These are phyloP conservation scores for Pygoscelis antarcticus DNA, from an alignment of 2,113 vertebrate species.

Conservation along the genomic window DNA sequence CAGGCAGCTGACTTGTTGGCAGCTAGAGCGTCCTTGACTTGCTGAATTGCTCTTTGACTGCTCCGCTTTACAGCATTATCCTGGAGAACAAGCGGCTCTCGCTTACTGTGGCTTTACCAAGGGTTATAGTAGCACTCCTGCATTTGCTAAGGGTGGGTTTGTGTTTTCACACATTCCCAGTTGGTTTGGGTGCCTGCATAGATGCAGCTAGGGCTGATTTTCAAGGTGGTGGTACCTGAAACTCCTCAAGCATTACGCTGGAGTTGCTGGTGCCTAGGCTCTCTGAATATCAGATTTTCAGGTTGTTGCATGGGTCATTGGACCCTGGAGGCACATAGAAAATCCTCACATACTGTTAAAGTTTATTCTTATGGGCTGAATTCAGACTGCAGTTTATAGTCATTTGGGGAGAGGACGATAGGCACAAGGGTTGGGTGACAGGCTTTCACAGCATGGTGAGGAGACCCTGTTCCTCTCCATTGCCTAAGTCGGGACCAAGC, in stretches of 20 bases:
- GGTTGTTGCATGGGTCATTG: not conserved
- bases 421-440: not conserved
- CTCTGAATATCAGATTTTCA: not conserved
- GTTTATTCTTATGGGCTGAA: not conserved
- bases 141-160: not conserved
- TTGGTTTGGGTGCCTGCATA: not conserved
- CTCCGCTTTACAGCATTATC: not conserved
- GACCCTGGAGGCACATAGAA: not conserved
- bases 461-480: not conserved
- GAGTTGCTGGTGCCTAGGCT: not conserved
- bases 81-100: not conserved
- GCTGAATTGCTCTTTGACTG: not conserved
- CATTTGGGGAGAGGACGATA: not conserved
- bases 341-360: not conserved
- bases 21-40: not conserved
- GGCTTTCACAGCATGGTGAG: not conserved
- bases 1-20: not conserved
- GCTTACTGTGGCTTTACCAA: not conserved
- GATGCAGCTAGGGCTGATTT: not conserved
- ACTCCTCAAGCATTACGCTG: not conserved
- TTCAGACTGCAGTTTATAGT: not conserved
- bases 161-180: not conserved
- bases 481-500: not conserved
- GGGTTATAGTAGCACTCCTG: not conserved
- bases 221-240: not conserved